These are phyloP conservation scores for Amphiura filiformis DNA, from an alignment of 35 echinoderm and acorn worm species.

Conservation along the genomic window DNA sequence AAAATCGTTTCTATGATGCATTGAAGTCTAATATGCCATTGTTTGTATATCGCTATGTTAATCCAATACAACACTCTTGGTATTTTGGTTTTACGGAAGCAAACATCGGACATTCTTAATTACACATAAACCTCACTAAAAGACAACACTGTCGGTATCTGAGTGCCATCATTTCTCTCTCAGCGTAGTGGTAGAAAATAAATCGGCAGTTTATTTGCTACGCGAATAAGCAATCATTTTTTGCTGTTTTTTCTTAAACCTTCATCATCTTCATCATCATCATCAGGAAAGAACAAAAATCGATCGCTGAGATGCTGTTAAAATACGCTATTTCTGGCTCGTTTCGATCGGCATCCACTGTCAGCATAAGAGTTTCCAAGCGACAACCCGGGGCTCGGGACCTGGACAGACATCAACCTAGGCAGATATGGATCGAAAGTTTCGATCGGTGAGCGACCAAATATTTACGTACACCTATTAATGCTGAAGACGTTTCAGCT, in stretches of 20 bases:
- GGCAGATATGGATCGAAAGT: neutral
- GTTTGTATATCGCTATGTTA: too few species aligned
- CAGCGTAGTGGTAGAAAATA: too few species aligned
- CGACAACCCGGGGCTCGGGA: neutral
- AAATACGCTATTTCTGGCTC: slow-evolving; percentile 11
- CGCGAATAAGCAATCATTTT: neutral
- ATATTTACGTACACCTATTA: slow-evolving; percentile 12
- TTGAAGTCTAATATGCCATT: too few species aligned
- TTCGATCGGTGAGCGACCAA: neutral
- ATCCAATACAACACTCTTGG: too few species aligned
- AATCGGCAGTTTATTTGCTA: too few species aligned
- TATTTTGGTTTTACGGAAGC: too few species aligned
- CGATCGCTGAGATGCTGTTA: neutral
- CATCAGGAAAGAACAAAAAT: neutral
- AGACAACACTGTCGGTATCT: too few species aligned
- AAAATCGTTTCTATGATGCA: too few species aligned
- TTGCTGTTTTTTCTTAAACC: neutral
- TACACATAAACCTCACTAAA: too few species aligned
- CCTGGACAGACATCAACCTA: neutral
- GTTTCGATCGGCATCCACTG: neutral
- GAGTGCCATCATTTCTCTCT: too few species aligned
- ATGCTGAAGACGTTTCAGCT: neutral
- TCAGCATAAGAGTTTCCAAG: neutral
- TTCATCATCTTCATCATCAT: neutral
- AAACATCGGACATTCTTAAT: too few species aligned